Evolutionary conservation across 1,140 invertebrate genomes (phyloP).

Genomic region (Melanaphis sacchari): DNA sequence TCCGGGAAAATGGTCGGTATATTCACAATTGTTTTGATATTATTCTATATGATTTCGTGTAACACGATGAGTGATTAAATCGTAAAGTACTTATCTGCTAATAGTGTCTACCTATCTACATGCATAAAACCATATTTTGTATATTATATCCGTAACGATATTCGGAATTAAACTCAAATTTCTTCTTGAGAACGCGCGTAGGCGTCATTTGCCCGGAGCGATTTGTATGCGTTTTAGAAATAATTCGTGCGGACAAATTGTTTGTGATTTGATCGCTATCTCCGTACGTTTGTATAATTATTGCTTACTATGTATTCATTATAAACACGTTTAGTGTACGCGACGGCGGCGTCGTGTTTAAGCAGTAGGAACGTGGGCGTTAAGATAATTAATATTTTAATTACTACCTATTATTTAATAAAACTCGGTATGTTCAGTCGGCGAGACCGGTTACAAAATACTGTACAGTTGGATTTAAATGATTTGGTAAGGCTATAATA

Average conservation of each 20-base stretch:
- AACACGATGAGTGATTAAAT: neutral
- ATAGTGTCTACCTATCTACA: neutral
- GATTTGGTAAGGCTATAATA: neutral
- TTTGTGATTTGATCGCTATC: neutral
- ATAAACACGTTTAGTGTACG: neutral
- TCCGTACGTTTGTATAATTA: neutral
- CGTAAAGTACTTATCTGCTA: neutral
- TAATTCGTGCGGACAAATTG: neutral
- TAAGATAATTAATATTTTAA: neutral
- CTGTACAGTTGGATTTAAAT: neutral
- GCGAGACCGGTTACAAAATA: neutral
- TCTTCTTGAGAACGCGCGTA: neutral
- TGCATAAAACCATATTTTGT: neutral
- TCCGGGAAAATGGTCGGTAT: neutral
- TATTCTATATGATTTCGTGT: neutral
- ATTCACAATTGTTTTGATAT: neutral
- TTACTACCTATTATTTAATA: neutral
- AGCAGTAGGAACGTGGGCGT: constrained; percentile 4
- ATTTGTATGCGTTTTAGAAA: neutral
- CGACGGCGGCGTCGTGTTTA: neutral
- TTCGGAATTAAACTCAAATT: neutral
- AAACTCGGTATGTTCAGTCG: neutral
- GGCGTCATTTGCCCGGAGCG: neutral
- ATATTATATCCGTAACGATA: neutral
- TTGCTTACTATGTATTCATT: neutral